These are phyloP conservation scores for Chromoteleia sp. DNA, from an alignment of 2,888 invertebrate genomes.

Conservation along the genomic window DNA sequence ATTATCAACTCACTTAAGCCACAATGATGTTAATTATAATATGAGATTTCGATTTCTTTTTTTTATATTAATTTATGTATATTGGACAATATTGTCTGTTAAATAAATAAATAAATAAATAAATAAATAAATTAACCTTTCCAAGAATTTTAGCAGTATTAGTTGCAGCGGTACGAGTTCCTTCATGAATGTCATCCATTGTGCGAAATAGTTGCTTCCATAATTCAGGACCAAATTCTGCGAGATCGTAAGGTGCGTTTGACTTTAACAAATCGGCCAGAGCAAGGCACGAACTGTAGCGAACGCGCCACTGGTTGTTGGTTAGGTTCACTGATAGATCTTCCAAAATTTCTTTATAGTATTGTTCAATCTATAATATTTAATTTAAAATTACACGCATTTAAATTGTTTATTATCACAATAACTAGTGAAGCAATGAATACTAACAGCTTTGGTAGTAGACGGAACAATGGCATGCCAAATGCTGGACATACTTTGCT, in stretches of 20 bases:
- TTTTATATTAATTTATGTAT: too few species aligned
- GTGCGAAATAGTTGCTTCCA: conserved; percentile 95
- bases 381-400: not conserved
- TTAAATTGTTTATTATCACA: too few species aligned
- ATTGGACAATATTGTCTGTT: too few species aligned
- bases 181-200: conserved; percentile 97
- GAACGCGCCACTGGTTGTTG: conserved; percentile 93
- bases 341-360: conserved; percentile 91
- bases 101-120: too few species aligned
- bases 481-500: conserved; percentile 96
- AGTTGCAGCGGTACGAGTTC: conserved; percentile 91
- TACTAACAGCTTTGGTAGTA: conserved; percentile 85
- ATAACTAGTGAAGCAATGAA: not conserved
- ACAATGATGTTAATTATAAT: too few species aligned
- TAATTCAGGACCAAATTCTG: conserved; percentile 85
- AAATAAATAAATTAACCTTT: conserved; percentile 89
- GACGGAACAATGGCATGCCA: conserved; percentile 96
- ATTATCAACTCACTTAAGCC: too few species aligned
- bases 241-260: conserved; percentile 83
- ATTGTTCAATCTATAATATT: conserved; percentile 89
- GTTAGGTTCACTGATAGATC: conserved; percentile 94
- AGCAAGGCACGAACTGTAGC: conserved; percentile 96
- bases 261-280: conserved; percentile 90
- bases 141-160: conserved; percentile 90
- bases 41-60: too few species aligned